Conservation (phyloP, 2,113 vertebrate species). For the Mandrillus leucophaeus region DNA sequence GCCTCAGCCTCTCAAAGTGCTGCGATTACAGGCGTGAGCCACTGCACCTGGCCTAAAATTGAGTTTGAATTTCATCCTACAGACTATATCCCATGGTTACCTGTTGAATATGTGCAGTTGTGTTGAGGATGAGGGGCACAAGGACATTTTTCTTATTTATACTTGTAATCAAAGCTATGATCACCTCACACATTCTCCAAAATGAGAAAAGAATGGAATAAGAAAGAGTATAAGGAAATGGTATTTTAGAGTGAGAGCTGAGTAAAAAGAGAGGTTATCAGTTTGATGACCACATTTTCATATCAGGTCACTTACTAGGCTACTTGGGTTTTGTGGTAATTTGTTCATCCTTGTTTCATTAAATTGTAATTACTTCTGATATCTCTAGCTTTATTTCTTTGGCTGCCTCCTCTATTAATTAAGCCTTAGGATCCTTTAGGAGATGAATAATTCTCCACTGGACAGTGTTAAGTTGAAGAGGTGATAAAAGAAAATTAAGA, state of each 20-base stretch:
- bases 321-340: slow-evolving; percentile 69
- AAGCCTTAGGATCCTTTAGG: slow-evolving; percentile 70
- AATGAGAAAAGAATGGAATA: not conserved
- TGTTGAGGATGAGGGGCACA: not conserved
- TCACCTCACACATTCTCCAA: not conserved
- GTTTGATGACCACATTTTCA: slow-evolving; percentile 65
- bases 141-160: slow-evolving; percentile 32
- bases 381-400: slow-evolving; percentile 75
- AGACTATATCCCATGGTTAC: not conserved
- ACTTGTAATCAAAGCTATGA: slow-evolving; percentile 48
- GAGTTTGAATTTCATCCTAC: not conserved
- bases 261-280: slow-evolving; percentile 47
- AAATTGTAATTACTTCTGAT: slow-evolving; percentile 79
- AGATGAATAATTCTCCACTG: slow-evolving; percentile 73
- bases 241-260: not conserved
- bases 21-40: too few relatives aligned
- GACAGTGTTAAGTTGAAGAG: slow-evolving; percentile 73
- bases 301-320: slow-evolving; percentile 65
- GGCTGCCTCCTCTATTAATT: slow-evolving; percentile 75
- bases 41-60: not conserved
- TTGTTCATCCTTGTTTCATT: slow-evolving; percentile 78
- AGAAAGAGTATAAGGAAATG: not conserved
- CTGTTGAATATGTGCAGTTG: not conserved
- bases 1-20: too few relatives aligned
- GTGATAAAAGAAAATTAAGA: slow-evolving; percentile 72